Evolutionary conservation across 1,140 invertebrate species (phyloP).

Genomic region (Tachypleus tridentatus): DNA sequence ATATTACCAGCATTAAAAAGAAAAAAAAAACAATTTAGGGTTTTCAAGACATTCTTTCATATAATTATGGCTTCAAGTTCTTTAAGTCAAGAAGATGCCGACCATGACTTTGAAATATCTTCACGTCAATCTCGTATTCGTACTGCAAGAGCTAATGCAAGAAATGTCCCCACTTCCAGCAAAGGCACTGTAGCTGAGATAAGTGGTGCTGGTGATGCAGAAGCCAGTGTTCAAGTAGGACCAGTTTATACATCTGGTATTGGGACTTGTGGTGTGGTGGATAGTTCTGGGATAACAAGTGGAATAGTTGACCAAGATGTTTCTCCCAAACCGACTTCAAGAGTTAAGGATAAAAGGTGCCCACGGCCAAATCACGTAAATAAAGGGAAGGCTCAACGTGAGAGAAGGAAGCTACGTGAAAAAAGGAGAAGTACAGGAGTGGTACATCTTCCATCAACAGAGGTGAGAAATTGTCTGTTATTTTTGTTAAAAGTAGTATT

Average conservation of each 20-base stretch:
- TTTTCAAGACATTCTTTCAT: too few relatives aligned
- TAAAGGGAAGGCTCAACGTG: slow-evolving; percentile 45
- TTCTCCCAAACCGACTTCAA: slow-evolving; percentile 36
- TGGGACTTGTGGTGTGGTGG: too few relatives aligned
- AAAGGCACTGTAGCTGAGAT: slow-evolving; percentile 17
- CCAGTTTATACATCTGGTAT: slow-evolving; percentile 1
- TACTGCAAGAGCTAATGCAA: slow-evolving; percentile 40
- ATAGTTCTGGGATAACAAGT: background rate
- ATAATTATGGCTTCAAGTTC: slow-evolving; percentile 37
- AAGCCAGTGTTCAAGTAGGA: slow-evolving; percentile 3
- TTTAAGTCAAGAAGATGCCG: slow-evolving; percentile 51
- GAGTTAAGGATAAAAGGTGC: slow-evolving; percentile 37
- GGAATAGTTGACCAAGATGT: slow-evolving; percentile 37
- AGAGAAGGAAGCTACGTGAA: slow-evolving; percentile 48
- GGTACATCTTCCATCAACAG: slow-evolving; percentile 49
- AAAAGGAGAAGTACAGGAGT: slow-evolving; percentile 50
- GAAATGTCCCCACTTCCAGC: slow-evolving; percentile 33
- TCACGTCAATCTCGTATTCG: slow-evolving; percentile 43
- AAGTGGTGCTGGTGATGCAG: slow-evolving; percentile 19
- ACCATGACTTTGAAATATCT: slow-evolving; percentile 45
- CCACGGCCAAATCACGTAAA: slow-evolving; percentile 41
- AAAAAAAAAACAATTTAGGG: too few relatives aligned
- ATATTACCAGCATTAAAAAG: too few relatives aligned
- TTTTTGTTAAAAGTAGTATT: background rate
- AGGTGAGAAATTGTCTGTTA: slow-evolving; percentile 34